Conservation (phyloP, 2,888 invertebrate species). For the Macrosoma leucophasiata region DNA sequence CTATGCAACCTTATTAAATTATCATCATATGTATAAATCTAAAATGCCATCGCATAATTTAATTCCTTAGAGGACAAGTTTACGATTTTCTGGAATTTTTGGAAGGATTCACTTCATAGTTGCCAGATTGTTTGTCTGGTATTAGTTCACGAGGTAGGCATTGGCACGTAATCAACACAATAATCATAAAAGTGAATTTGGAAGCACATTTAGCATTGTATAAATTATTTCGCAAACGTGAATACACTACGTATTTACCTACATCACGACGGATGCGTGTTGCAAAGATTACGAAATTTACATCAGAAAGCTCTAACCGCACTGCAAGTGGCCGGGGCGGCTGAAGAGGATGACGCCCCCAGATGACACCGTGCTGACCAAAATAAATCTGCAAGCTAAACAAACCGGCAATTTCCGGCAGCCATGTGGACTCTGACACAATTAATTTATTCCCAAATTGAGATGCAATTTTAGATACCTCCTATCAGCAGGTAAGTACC, state of each 20-base stretch:
- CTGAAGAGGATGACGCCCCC: conserved; percentile 61
- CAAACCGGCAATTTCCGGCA: conserved; percentile 69
- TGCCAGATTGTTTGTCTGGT: no score
- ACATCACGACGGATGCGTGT: conserved; percentile 34
- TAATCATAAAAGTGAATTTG: conserved; percentile 18
- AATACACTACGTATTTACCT: conserved; percentile 45
- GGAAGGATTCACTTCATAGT: no score
- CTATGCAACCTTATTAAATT: no score
- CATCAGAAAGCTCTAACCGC: conserved; percentile 51
- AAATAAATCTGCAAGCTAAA: conserved; percentile 72
- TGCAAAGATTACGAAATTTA: conserved; percentile 50
- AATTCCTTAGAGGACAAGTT: no score
- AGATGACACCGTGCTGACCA: conserved; percentile 61
- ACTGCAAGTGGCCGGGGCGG: conserved; percentile 27
- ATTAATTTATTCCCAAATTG: conserved; percentile 43
- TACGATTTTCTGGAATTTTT: no score
- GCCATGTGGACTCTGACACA: conserved; percentile 55
- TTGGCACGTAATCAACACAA: conserved; percentile 25
- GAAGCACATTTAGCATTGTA: conserved; percentile 15
- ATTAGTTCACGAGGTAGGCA: no score
- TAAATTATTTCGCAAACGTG: conserved; percentile 36
- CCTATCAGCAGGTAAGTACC: no score
- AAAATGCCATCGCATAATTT: no score
- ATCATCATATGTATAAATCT: no score
- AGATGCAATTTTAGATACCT: no score